Conservation (phyloP, 2,113 vertebrate genomes). For the Rhegmatorhina hoffmannsi region DNA sequence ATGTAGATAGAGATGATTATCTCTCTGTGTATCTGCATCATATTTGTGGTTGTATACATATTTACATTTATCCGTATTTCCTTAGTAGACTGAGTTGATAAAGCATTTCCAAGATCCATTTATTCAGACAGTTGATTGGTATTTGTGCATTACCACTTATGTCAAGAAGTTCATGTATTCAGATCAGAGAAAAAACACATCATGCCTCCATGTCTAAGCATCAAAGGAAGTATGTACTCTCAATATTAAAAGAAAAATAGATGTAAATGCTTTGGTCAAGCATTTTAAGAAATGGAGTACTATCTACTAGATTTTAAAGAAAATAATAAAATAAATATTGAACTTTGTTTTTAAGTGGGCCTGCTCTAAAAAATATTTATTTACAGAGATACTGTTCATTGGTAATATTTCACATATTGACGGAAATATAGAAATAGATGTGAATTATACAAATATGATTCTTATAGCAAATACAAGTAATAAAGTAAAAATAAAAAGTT, state of each 20-base stretch:
- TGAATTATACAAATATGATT: not conserved
- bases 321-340: not conserved
- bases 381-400: not conserved
- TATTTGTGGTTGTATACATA: not conserved
- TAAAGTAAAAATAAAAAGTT: not conserved
- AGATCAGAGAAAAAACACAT: not conserved
- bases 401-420: not conserved
- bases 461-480: not conserved
- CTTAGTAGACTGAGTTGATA: not conserved
- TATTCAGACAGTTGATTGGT: not conserved
- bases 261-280: not conserved
- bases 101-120: not conserved
- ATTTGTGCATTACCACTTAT: not conserved
- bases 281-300: not conserved
- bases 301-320: not conserved
- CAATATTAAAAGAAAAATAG: not conserved
- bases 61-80: not conserved
- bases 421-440: not conserved
- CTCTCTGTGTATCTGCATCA: not conserved
- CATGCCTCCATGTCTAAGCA: not conserved
- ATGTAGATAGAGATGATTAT: not conserved
- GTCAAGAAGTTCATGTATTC: not conserved
- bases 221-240: not conserved
- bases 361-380: not conserved
- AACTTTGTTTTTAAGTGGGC: not conserved